Percentiles rank a stretch among this genome's conserved stretches.
phyloP scores from a whole-genome alignment of 2,113 vertebrate genomes.

The Ivindomyrus marchei region DNA sequence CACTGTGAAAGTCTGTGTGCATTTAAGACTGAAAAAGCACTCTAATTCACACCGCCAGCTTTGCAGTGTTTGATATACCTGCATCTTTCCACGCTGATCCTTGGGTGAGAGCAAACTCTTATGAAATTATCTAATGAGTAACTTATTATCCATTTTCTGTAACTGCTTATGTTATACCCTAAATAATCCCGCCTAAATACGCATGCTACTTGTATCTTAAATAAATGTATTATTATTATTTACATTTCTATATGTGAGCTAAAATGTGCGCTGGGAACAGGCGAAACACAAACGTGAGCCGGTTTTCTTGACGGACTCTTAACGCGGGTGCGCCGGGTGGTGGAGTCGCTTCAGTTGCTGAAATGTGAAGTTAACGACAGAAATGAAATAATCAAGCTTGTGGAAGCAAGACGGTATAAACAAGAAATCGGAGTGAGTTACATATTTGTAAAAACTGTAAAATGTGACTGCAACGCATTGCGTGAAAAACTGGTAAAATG shows the following conservation, averaged over 20 bases:
- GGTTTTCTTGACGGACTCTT: neutral
- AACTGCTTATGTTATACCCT: neutral
- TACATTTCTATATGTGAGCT: neutral
- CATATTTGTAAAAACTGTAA: no score
- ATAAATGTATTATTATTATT: neutral
- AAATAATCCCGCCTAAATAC: no score
- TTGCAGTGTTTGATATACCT: neutral
- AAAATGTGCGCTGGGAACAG: neutral
- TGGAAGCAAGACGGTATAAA: no score
- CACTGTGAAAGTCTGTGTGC: neutral
- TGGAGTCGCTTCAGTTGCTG: neutral
- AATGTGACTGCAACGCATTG: no score
- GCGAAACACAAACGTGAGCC: neutral
- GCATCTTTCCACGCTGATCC: neutral
- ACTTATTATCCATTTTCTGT: neutral
- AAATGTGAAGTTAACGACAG: neutral
- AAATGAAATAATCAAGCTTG: no score
- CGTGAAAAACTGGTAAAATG: neutral
- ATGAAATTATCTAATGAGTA: neutral
- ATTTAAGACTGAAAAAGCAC: neutral
- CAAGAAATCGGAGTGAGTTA: no score
- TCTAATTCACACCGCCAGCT: neutral
- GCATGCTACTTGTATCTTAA: neutral
- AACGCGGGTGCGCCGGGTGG: neutral
- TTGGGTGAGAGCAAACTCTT: neutral